phyloP scores from a whole-genome alignment of 2,888 invertebrate species.

The Doris montereyensis region DNA sequence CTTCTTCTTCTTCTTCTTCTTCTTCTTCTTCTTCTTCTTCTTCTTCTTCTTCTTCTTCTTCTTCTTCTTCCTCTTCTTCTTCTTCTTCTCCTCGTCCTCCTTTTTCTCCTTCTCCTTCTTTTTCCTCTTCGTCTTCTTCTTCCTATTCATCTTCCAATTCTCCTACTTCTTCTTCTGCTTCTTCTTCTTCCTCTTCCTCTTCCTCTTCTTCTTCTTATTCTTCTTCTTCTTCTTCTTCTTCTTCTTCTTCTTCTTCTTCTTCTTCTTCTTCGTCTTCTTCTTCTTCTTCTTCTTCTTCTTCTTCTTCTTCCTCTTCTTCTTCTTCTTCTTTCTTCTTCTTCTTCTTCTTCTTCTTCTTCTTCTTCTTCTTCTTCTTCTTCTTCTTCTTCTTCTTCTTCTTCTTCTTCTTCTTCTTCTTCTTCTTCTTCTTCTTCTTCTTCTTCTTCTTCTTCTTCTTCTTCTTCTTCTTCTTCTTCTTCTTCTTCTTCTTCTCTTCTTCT shows the following conservation, averaged over 20 bases:
- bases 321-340: background rate
- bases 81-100: background rate
- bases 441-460: constrained; percentile 26
- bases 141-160: too few relatives aligned
- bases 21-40: background rate
- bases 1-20: background rate
- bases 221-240: background rate
- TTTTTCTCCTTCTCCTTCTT: too few relatives aligned
- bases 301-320: background rate
- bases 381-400: background rate
- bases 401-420: too few relatives aligned
- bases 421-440: background rate
- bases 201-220: too few relatives aligned
- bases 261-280: too few relatives aligned
- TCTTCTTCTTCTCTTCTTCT: constrained; percentile 1
- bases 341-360: background rate
- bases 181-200: too few relatives aligned
- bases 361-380: background rate
- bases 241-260: background rate
- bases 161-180: too few relatives aligned
- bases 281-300: too few relatives aligned
- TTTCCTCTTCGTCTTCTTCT: background rate
- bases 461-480: constrained; percentile 12
- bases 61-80: background rate
- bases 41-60: background rate